These are phyloP conservation scores for Lysiphlebus fabarum DNA, from an alignment of 1,140 invertebrate species.

Conservation along the genomic window DNA sequence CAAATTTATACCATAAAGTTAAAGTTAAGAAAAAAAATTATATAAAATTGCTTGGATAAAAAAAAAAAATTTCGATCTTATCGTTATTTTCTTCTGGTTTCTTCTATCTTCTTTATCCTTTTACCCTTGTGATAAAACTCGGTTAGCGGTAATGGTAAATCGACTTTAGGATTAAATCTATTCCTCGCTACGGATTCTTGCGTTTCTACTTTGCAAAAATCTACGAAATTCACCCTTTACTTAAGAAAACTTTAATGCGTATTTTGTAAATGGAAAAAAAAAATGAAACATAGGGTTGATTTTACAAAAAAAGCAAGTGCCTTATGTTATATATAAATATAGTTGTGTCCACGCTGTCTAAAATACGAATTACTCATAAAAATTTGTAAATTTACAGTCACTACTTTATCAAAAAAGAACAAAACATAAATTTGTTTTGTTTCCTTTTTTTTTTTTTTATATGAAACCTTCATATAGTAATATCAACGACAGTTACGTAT, in stretches of 20 bases:
- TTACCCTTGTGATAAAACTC: background rate
- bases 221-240: constrained; percentile 26
- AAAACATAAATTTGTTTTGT: too few species aligned
- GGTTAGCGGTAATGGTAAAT: constrained; percentile 27
- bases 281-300: background rate
- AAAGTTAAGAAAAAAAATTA: too few species aligned
- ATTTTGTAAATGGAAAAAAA: constrained; percentile 28
- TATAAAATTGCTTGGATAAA: background rate
- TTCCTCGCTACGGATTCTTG: constrained; percentile 28
- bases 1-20: too few species aligned
- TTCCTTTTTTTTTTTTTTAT: too few species aligned
- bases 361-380: too few species aligned
- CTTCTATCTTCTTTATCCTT: constrained; percentile 17
- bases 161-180: constrained; percentile 39
- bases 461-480: too few species aligned
- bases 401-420: too few species aligned
- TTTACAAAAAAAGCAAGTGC: too few species aligned
- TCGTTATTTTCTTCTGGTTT: constrained; percentile 11
- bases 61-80: constrained; percentile 1
- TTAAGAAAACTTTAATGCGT: constrained; percentile 29
- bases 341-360: too few species aligned
- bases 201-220: constrained; percentile 16
- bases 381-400: too few species aligned
- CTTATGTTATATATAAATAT: too few species aligned
- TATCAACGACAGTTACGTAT: too few species aligned